These are phyloP conservation scores for Amiota communis DNA, from an alignment of 2,888 invertebrate genomes.

Conservation along the genomic window DNA sequence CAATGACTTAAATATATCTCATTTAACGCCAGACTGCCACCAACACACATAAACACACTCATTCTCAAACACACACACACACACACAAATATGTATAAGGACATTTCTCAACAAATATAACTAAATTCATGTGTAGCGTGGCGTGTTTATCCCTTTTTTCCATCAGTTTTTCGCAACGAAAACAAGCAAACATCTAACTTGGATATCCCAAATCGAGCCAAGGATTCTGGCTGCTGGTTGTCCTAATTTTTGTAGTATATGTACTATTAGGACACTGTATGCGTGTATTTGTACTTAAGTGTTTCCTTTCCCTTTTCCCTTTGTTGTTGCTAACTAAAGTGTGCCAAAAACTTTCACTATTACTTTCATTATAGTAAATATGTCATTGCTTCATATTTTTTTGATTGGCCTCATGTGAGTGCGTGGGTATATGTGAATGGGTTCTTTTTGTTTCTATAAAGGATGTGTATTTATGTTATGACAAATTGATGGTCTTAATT, in stretches of 20 bases:
- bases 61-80: conserved; percentile 34
- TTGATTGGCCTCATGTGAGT: neutral
- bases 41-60: conserved; percentile 34
- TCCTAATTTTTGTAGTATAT: conserved; percentile 24
- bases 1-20: conserved; percentile 63
- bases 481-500: conserved; percentile 17
- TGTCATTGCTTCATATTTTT: conserved; percentile 37
- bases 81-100: neutral
- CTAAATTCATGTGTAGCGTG: conserved; percentile 1
- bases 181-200: too few relatives aligned
- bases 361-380: conserved; percentile 57
- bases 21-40: conserved; percentile 60
- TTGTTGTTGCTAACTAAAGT: conserved; percentile 48
- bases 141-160: conserved; percentile 26
- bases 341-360: conserved; percentile 63
- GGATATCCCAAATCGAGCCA: neutral
- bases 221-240: conserved; percentile 14
- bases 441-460: conserved; percentile 1
- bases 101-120: neutral
- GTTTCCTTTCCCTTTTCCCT: conserved; percentile 7
- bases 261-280: conserved; percentile 22
- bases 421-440: neutral
- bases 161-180: neutral
- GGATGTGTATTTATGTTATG: neutral
- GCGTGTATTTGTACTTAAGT: conserved; percentile 2